Percentiles rank a stretch among this genome's conserved stretches.
Conservation (phyloP, 1,140 invertebrate genomes). For the Andricus grossulariae region DNA sequence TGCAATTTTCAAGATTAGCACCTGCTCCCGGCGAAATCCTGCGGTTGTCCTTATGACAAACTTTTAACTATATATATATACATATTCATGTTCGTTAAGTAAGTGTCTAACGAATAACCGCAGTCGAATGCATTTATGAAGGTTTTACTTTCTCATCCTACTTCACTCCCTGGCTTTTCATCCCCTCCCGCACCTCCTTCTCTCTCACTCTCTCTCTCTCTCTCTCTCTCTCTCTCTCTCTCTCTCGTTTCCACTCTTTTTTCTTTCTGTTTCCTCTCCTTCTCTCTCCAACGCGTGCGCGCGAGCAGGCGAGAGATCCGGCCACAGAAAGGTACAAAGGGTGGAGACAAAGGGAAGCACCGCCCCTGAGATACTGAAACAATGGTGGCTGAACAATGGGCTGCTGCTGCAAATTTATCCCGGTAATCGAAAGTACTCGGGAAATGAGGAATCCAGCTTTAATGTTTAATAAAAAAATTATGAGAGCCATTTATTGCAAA, state of each 20-base stretch:
- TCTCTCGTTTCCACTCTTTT: conserved; percentile 43
- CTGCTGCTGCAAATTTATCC: conserved; percentile 66
- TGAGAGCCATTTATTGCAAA: neutral
- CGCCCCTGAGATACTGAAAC: conserved; percentile 74
- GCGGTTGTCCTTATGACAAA: too few relatives aligned
- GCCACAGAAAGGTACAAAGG: conserved; percentile 72
- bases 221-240: conserved; percentile 40
- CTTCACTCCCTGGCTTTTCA: conserved; percentile 49
- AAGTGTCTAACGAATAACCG: neutral
- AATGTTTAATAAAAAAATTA: neutral
- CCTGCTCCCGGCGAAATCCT: too few relatives aligned
- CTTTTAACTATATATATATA: too few relatives aligned
- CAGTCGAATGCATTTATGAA: neutral
- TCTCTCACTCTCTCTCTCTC: conserved; percentile 41
- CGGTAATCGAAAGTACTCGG: conserved; percentile 62
- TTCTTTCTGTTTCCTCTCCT: conserved; percentile 33
- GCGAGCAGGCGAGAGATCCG: conserved; percentile 66
- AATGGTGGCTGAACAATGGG: conserved; percentile 71
- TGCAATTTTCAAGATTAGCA: too few relatives aligned
- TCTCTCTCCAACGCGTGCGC: conserved; percentile 57
- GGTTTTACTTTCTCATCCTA: conserved; percentile 43
- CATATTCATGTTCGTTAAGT: too few relatives aligned
- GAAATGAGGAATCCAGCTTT: neutral
- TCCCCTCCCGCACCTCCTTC: conserved; percentile 38
- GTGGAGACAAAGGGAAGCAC: conserved; percentile 75